phyloP scores from a whole-genome alignment of 2,797 vertebrate genomes.

The Rachycentron canadum region DNA sequence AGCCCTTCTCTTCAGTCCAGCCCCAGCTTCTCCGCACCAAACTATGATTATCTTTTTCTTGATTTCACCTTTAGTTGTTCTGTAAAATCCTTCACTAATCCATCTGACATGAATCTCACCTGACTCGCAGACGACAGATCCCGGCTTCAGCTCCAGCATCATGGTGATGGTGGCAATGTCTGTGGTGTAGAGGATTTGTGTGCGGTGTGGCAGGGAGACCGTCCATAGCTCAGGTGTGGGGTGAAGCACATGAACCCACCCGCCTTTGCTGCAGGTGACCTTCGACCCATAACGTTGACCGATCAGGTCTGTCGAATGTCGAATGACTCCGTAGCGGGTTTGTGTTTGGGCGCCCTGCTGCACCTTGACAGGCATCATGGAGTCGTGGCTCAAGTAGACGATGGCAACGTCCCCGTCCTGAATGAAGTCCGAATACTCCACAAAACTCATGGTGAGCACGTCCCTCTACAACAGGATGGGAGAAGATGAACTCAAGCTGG shows the following conservation, averaged over 20 bases:
- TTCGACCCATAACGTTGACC: slow-evolving; percentile 94
- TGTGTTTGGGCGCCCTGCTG: slow-evolving; percentile 93
- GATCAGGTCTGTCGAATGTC: slow-evolving; percentile 94
- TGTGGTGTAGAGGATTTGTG: slow-evolving; percentile 97
- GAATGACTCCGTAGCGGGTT: slow-evolving; percentile 94
- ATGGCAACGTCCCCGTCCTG: slow-evolving; percentile 94
- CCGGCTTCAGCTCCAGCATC: slow-evolving; percentile 98
- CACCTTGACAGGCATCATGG: slow-evolving; percentile 93
- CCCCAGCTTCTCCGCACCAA: no score
- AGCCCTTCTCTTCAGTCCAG: not conserved
- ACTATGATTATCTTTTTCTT: no score
- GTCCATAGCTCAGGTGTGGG: slow-evolving; percentile 98
- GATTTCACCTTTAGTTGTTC: not conserved
- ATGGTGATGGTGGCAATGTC: slow-evolving; percentile 97
- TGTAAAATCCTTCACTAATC: not conserved
- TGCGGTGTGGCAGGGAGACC: slow-evolving; percentile 93
- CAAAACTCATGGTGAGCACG: slow-evolving; percentile 91
- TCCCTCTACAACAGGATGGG: not conserved
- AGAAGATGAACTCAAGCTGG: not conserved
- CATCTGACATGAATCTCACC: slow-evolving; percentile 80
- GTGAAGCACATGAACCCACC: slow-evolving; percentile 96
- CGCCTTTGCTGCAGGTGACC: slow-evolving; percentile 96
- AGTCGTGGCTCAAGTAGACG: slow-evolving; percentile 92
- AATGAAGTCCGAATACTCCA: slow-evolving; percentile 90
- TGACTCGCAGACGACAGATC: slow-evolving; percentile 96